Percentiles rank a stretch among this genome's conserved stretches.
These are phyloP conservation scores for Porites lutea DNA, from an alignment of 64 coral and sea anemone species.

Conservation along the genomic window DNA sequence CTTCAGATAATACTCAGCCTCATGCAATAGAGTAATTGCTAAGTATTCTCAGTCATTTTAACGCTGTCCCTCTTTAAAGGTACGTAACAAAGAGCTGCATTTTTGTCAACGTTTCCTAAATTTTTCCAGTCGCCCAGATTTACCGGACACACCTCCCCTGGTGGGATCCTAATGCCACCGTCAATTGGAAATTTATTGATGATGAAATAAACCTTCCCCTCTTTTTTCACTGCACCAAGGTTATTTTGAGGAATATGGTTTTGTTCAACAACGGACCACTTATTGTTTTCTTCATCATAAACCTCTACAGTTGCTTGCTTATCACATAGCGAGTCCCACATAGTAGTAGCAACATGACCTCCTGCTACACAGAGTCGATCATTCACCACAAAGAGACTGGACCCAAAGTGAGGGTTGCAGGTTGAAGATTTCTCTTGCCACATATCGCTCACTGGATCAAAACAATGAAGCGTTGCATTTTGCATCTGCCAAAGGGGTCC, in stretches of 20 bases:
- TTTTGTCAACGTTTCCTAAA: not conserved
- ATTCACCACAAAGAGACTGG: conserved; percentile 16
- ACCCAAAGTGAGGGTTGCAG: not conserved
- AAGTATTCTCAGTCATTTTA: not conserved
- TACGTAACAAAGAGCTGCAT: not conserved
- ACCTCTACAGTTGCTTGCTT: conserved; percentile 9
- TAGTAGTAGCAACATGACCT: not conserved
- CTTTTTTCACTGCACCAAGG: conserved; percentile 27
- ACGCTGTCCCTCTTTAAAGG: not conserved
- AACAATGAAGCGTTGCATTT: not conserved
- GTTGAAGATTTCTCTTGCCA: not conserved
- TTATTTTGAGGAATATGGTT: conserved; percentile 35
- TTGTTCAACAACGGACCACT: conserved; percentile 18
- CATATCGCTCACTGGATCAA: not conserved
- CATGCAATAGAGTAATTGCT: no score
- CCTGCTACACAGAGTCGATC: not conserved
- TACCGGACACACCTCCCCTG: conserved; percentile 46
- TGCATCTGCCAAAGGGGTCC: not conserved
- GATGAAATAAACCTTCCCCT: conserved; percentile 35
- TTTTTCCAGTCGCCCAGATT: not conserved
- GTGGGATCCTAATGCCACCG: conserved; percentile 31
- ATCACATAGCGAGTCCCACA: no score
- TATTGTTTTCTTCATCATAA: conserved; percentile 25
- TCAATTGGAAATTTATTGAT: not conserved
- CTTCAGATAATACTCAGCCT: no score